phyloP scores from a whole-genome alignment of 2,888 invertebrate species.

The Ophioninae sp. region DNA sequence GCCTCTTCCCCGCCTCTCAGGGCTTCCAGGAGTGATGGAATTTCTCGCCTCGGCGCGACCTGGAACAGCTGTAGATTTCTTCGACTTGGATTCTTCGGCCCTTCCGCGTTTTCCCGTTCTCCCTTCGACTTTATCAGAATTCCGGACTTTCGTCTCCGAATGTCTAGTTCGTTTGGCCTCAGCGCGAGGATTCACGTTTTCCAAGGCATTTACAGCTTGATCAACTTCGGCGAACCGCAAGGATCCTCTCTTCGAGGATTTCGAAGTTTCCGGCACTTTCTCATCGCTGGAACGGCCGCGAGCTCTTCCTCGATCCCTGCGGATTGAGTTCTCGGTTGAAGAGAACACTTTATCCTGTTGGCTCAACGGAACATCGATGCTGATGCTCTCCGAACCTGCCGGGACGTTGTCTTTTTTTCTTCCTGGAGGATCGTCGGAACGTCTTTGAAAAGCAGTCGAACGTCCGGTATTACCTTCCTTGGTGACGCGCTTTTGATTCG shows the following conservation, averaged over 20 bases:
- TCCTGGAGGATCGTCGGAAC: slow-evolving; percentile 48
- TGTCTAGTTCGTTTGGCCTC: slow-evolving; percentile 7
- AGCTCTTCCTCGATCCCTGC: slow-evolving; percentile 23
- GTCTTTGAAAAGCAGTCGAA: slow-evolving; percentile 34
- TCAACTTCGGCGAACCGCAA: slow-evolving; percentile 56
- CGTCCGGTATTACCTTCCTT: slow-evolving; percentile 1
- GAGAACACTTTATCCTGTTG: slow-evolving; percentile 34
- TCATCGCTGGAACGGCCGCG: slow-evolving; percentile 48
- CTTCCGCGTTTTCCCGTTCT: slow-evolving; percentile 40
- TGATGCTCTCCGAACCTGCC: slow-evolving; percentile 71
- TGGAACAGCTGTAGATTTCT: neutral
- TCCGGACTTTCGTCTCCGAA: slow-evolving; percentile 12
- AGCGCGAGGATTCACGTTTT: slow-evolving; percentile 29
- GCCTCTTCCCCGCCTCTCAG: slow-evolving; percentile 47
- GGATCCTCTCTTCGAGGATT: slow-evolving; percentile 63
- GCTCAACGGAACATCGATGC: slow-evolving; percentile 68
- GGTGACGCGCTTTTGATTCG: neutral
- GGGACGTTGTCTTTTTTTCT: slow-evolving; percentile 62
- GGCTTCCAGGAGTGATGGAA: slow-evolving; percentile 5
- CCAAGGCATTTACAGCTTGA: slow-evolving; percentile 16
- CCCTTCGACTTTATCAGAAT: slow-evolving; percentile 13
- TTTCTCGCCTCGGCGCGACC: neutral
- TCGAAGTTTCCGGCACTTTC: slow-evolving; percentile 35
- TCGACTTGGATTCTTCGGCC: slow-evolving; percentile 14
- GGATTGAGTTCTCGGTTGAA: slow-evolving; percentile 4